Conservation (phyloP, 2,888 invertebrate genomes). For the Lypha dubia region DNA sequence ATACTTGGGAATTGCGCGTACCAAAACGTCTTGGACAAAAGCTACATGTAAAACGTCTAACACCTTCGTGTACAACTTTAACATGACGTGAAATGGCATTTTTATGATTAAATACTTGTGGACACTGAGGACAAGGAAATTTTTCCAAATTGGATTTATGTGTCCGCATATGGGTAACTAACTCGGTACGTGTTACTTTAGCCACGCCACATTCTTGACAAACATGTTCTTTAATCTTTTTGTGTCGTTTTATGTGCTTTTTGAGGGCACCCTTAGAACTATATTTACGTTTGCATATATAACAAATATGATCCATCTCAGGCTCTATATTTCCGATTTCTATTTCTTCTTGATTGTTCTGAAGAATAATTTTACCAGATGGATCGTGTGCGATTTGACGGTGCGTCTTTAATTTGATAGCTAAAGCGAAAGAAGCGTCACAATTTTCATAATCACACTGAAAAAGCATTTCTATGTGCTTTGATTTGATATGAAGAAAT, state of each 20-base stretch:
- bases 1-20: slow-evolving; percentile 78
- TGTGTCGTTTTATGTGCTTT: slow-evolving; percentile 80
- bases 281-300: slow-evolving; percentile 78
- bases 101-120: slow-evolving; percentile 80
- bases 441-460: slow-evolving; percentile 71
- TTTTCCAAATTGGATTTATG: slow-evolving; percentile 80
- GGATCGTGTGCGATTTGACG: slow-evolving; percentile 54
- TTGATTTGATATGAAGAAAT: slow-evolving; percentile 76
- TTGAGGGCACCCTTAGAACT: slow-evolving; percentile 80
- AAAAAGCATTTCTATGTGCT: slow-evolving; percentile 72
- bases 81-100: slow-evolving; percentile 78
- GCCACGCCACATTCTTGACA: slow-evolving; percentile 80
- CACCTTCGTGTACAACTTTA: slow-evolving; percentile 80
- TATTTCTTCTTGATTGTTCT: slow-evolving; percentile 47
- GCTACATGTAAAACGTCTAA: slow-evolving; percentile 77
- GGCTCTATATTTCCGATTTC: slow-evolving; percentile 31
- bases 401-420: slow-evolving; percentile 67
- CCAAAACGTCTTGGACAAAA: slow-evolving; percentile 80
- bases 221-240: slow-evolving; percentile 78
- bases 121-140: slow-evolving; percentile 79
- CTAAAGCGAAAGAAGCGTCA: slow-evolving; percentile 60
- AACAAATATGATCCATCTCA: slow-evolving; percentile 75
- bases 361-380: background rate
- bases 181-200: slow-evolving; percentile 80
- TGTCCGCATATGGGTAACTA: slow-evolving; percentile 79